These are phyloP conservation scores for Oreamnos americanus DNA, from an alignment of 2,113 vertebrate genomes.

Conservation along the genomic window DNA sequence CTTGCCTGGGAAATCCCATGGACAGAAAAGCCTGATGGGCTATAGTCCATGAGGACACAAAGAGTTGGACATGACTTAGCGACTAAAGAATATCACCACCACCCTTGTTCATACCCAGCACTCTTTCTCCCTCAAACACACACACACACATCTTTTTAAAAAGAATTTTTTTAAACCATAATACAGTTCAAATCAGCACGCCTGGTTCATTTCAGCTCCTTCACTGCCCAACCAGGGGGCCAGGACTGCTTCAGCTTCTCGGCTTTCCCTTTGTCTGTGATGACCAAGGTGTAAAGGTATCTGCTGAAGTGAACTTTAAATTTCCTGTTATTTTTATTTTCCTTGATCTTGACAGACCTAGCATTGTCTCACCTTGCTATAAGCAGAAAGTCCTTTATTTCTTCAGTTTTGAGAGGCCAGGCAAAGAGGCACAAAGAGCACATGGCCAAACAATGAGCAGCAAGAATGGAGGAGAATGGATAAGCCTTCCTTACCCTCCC, in stretches of 20 bases:
- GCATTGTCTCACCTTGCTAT: neutral
- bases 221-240: neutral
- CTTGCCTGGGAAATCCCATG: neutral
- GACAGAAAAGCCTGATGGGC: neutral
- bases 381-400: neutral
- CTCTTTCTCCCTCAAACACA: neutral
- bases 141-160: neutral
- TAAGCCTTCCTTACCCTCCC: neutral
- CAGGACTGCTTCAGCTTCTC: neutral
- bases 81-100: neutral
- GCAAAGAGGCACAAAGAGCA: neutral
- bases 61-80: neutral
- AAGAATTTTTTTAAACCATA: neutral
- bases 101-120: neutral
- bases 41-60: neutral
- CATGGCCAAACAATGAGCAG: neutral
- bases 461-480: neutral
- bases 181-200: neutral
- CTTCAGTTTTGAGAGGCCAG: neutral
- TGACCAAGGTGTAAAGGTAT: neutral
- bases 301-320: neutral
- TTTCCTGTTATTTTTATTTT: neutral
- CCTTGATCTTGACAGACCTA: neutral
- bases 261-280: neutral
- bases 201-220: neutral